Base-by-base conservation (phyloP, 1,140 invertebrate genomes). In the Drosophila melanica region DNA sequence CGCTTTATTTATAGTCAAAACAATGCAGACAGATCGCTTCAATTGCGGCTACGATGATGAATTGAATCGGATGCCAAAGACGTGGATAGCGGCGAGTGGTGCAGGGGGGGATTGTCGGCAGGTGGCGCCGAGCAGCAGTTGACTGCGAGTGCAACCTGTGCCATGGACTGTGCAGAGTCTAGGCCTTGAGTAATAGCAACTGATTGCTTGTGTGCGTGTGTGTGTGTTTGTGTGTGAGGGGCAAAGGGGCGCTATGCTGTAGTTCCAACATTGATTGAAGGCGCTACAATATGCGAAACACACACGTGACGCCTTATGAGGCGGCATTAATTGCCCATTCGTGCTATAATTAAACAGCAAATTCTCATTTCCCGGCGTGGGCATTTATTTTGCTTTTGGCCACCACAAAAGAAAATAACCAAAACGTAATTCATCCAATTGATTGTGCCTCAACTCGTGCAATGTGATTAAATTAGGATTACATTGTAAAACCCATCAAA, bases 1-100 rank as follows among this genome's bases (percentile, higher is more conserved):
- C n/a, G 57, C 42, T 77, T 77, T 85, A 86, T 81, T 86, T 85
- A 77, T 86, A 71, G 81, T 54, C 48, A 59, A 85, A 84, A 85
- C 81, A 86, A 85, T 85, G 81, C 80, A 77, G 76, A 84, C 81
- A 84, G 80, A 84, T 82, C 75, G 75, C 75, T 71, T 84, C 57
- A 72, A 70, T 79, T 82, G 75, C 67, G 79, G 79, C 71, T 69
- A 74, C 23, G 51, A 77, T 74, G 79, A 66, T 79, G 62, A 72
- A 59, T 75, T 60, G 58, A 30, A 59, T 68, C 41, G 44, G 14
- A 11, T 62, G 35, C 41, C 50, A 53, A 53, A 33, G 23, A 37
- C 66, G 41, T 42, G 45, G 55, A 79, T 69, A 75, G 60, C 3
- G 33, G 9, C 7, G 33, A 9, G 7, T 10, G 33, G 9, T 9